These are phyloP conservation scores for Lordiphosa clarofinis DNA, from an alignment of 1,140 invertebrate species.

Conservation along the genomic window DNA sequence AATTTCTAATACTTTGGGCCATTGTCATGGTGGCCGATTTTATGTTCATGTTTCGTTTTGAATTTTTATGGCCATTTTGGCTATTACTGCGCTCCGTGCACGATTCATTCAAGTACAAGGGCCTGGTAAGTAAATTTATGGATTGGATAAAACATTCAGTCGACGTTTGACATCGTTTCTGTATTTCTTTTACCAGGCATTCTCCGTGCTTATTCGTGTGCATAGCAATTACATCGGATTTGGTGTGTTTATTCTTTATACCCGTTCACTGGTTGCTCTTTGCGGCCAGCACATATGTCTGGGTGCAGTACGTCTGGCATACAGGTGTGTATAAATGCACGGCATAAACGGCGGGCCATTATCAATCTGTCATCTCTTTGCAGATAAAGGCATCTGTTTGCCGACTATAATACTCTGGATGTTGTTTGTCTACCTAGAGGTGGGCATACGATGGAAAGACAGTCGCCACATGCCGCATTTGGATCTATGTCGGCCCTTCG, in stretches of 20 bases:
- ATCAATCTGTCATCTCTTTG: slow-evolving; percentile 2
- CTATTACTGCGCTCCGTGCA: slow-evolving; percentile 96
- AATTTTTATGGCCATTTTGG: slow-evolving; percentile 99
- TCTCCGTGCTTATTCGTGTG: slow-evolving; percentile 99
- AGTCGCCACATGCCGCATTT: slow-evolving; percentile 93
- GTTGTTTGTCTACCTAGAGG: slow-evolving; percentile 97
- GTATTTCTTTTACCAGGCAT: slow-evolving; percentile 88
- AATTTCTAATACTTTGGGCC: slow-evolving; percentile 97
- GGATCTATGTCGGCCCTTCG: slow-evolving; percentile 98
- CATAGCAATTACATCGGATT: slow-evolving; percentile 98
- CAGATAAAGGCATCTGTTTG: slow-evolving; percentile 95
- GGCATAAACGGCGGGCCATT: too few relatives aligned
- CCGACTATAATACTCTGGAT: slow-evolving; percentile 97
- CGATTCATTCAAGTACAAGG: slow-evolving; percentile 99
- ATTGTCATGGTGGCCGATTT: slow-evolving; percentile 97
- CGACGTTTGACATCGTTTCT: slow-evolving; percentile 17
- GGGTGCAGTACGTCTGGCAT: slow-evolving; percentile 99
- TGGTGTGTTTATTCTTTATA: slow-evolving; percentile 99
- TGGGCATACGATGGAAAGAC: slow-evolving; percentile 92
- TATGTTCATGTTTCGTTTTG: slow-evolving; percentile 98
- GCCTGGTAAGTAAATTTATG: slow-evolving; percentile 89
- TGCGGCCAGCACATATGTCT: slow-evolving; percentile 98
- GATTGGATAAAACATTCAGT: not conserved
- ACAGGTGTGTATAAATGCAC: slow-evolving; percentile 85
- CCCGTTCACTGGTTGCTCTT: slow-evolving; percentile 99